Percentiles rank a stretch among this genome's conserved stretches.
These are phyloP conservation scores for Leptinotarsa lineolata DNA, from an alignment of 1,140 invertebrate species.

Conservation along the genomic window DNA sequence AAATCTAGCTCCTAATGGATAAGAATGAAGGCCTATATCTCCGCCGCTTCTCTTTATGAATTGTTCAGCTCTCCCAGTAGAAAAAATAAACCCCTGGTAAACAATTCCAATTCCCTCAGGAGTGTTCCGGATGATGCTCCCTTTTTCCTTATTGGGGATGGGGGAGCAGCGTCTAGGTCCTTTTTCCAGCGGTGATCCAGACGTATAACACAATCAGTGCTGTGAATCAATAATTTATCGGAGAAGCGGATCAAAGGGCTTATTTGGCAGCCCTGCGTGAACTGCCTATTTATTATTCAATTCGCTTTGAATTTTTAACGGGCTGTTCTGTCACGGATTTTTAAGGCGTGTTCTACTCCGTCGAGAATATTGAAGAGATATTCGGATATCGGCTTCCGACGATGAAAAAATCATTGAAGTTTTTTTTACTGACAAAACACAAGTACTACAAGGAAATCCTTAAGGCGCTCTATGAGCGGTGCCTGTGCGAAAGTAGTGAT, in stretches of 20 bases:
- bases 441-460: too few species aligned
- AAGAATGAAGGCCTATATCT: slow-evolving; percentile 5
- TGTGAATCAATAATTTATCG: not conserved
- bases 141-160: slow-evolving; percentile 5
- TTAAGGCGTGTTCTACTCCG: not conserved
- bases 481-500: too few species aligned
- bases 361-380: not conserved
- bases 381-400: not conserved
- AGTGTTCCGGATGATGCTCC: slow-evolving; percentile 9
- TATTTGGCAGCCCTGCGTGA: not conserved
- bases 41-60: slow-evolving; percentile 8
- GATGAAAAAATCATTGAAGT: not conserved
- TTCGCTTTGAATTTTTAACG: slow-evolving; percentile 2
- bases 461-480: too few species aligned
- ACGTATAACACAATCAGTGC: slow-evolving; percentile 6
- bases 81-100: slow-evolving; percentile 17
- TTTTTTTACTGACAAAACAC: too few species aligned
- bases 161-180: not conserved
- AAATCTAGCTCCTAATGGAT: slow-evolving; percentile 6
- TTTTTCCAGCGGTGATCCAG: slow-evolving; percentile 5
- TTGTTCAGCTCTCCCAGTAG: not conserved
- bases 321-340: not conserved
- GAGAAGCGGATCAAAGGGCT: not conserved
- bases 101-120: not conserved
- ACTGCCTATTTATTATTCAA: not conserved